These are phyloP conservation scores for Micrastur ruficollis DNA, from an alignment of 2,797 vertebrate species.

Conservation along the genomic window DNA sequence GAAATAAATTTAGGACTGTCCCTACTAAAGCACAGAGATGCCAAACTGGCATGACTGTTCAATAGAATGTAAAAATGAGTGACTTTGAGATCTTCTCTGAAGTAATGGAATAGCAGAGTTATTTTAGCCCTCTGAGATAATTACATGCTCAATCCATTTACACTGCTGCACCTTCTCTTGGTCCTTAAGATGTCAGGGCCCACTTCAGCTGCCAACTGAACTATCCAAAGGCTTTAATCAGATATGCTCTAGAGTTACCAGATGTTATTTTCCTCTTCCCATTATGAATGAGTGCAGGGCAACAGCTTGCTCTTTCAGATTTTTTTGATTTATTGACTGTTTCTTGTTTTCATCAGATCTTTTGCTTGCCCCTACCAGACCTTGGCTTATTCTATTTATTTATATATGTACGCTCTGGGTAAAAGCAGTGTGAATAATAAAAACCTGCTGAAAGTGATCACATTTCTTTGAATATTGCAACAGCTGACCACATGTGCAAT, in stretches of 20 bases:
- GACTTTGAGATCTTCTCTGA: background rate
- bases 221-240: background rate
- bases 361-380: background rate
- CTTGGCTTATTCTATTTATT: background rate
- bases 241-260: background rate
- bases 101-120: background rate
- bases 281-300: background rate
- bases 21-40: background rate
- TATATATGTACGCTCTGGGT: background rate
- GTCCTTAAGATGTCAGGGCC: background rate
- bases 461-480: background rate
- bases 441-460: background rate
- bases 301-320: background rate
- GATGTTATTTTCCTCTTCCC: background rate
- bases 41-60: background rate
- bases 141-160: background rate
- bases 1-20: background rate
- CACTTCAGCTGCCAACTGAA: background rate
- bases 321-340: background rate
- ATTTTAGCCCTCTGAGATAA: background rate
- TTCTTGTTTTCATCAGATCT: background rate
- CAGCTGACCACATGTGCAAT: background rate
- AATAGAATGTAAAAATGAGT: background rate
- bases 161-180: background rate
- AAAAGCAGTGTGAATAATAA: background rate